Base-by-base conservation (phyloP, 2,888 invertebrate species). In the Drosophila colorata region DNA sequence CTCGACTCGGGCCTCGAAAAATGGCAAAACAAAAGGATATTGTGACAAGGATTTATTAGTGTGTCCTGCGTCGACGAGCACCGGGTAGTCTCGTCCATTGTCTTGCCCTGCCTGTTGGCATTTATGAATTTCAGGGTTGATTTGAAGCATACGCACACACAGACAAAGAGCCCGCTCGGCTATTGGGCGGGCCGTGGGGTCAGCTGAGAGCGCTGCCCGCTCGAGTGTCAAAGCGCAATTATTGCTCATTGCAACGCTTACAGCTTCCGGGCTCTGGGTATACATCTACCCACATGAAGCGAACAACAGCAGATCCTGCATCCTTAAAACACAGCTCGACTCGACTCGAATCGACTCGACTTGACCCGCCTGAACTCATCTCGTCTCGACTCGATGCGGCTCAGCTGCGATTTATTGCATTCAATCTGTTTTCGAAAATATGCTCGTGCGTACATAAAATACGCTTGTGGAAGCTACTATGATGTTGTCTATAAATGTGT, bases 1-100 rank as follows among this genome's bases (percentile, higher is more conserved):
- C 56, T 56, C 63, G 52, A 52, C 46, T 37, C 43, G 41, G 64
- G 43, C 47, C 55, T 63, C 57, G 69, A 82, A 82, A 78, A 88
- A 88, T 86, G 73, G 76, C 78, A 74, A 88, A 86, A 85, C 85
- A 85, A 85, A 85, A 83, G 85, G 76, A 88, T 88, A 80, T 85
- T 88, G 88, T 85, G 85, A 85, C 85, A 85, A 80, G 87, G 85
- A 85, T 85, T 85, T 85, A 85, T 85, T 88, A 76, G 88, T 74
- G 66, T 67, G 61, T 69, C 65, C 66, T 69, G 41, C 55, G 61
- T 38, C 25, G 43, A 41, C 35, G 47, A 37, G 52, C 53, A 53
- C 35, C 14, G 60, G 49, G 69, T 51, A 33, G 56, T 40, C 61
- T 41, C 67, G 77, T 66, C 78, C 79, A 83, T 81, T 83, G 80